Evolutionary conservation across 1,140 invertebrate species (phyloP).

Genomic region (Pissodes strobi): DNA sequence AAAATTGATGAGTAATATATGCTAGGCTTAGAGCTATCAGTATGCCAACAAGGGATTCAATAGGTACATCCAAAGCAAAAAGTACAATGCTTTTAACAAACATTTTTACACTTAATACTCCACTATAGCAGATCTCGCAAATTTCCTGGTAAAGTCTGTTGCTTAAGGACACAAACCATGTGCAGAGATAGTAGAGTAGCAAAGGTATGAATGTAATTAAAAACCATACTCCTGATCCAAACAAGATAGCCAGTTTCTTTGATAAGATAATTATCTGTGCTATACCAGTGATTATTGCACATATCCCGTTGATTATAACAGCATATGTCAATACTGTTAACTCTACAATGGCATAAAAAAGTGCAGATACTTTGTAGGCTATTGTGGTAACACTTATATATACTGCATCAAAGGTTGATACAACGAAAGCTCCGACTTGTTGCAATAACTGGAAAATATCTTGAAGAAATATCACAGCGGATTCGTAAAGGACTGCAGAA

Average conservation of each 20-base stretch:
- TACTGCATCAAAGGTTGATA: neutral
- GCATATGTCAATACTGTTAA: neutral
- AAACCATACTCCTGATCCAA: slow-evolving; percentile 43
- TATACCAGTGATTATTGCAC: neutral
- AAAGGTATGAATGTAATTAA: slow-evolving; percentile 34
- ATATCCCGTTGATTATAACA: neutral
- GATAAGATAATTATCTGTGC: slow-evolving; percentile 17
- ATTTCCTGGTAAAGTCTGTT: slow-evolving; percentile 10
- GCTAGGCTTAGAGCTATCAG: slow-evolving; percentile 26
- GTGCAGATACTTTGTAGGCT: neutral
- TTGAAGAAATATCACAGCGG: slow-evolving; percentile 35
- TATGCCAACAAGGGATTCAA: slow-evolving; percentile 39
- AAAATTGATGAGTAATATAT: slow-evolving; percentile 38
- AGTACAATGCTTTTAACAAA: slow-evolving; percentile 1
- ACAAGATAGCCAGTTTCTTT: slow-evolving; percentile 33
- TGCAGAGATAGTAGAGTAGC: slow-evolving; percentile 11
- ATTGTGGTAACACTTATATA: neutral
- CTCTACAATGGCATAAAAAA: neutral
- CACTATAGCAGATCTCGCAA: slow-evolving; percentile 3
- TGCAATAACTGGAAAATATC: slow-evolving; percentile 28
- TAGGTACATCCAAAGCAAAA: slow-evolving; percentile 40
- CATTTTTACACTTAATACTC: neutral
- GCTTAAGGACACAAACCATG: slow-evolving; percentile 6
- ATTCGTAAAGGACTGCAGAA: slow-evolving; percentile 31
- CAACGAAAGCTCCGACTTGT: neutral